Evolutionary conservation across 2,113 vertebrate genomes (phyloP).

Genomic region (Alouatta palliata): DNA sequence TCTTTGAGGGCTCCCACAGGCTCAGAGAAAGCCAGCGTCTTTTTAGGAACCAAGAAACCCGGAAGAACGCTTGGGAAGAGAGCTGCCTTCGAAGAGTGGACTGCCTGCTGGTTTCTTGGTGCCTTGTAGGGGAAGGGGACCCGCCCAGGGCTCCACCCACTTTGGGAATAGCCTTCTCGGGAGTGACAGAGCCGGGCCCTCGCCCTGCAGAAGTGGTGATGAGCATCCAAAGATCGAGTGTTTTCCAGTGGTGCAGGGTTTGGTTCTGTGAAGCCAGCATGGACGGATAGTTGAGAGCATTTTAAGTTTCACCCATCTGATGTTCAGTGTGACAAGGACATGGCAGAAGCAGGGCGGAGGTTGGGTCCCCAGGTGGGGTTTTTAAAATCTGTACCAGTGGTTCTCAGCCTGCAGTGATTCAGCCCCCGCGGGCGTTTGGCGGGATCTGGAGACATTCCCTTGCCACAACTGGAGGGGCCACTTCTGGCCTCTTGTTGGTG

Average conservation of each 20-base stretch:
- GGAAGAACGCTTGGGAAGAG: neutral
- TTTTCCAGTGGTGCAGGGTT: neutral
- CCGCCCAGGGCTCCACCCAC: accelerated
- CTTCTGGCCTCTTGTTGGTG: neutral
- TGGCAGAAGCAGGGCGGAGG: neutral
- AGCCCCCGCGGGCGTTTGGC: neutral
- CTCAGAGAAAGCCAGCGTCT: neutral
- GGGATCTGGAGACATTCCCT: neutral
- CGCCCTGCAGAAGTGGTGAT: accelerated
- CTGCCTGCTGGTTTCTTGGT: neutral
- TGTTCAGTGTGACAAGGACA: neutral
- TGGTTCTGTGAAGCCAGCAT: neutral
- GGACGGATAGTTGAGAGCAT: neutral
- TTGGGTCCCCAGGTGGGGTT: too few species aligned
- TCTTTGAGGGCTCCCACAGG: neutral
- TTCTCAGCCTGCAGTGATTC: neutral
- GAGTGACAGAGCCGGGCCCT: accelerated
- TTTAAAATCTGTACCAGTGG: neutral
- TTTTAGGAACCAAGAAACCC: neutral
- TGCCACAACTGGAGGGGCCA: neutral
- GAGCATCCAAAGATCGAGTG: too few species aligned
- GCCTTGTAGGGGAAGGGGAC: neutral
- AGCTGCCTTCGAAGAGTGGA: neutral
- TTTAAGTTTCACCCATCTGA: neutral
- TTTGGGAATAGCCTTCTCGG: neutral